phyloP scores from a whole-genome alignment of 2,888 invertebrate species.

The Rhabditoides inermis region DNA sequence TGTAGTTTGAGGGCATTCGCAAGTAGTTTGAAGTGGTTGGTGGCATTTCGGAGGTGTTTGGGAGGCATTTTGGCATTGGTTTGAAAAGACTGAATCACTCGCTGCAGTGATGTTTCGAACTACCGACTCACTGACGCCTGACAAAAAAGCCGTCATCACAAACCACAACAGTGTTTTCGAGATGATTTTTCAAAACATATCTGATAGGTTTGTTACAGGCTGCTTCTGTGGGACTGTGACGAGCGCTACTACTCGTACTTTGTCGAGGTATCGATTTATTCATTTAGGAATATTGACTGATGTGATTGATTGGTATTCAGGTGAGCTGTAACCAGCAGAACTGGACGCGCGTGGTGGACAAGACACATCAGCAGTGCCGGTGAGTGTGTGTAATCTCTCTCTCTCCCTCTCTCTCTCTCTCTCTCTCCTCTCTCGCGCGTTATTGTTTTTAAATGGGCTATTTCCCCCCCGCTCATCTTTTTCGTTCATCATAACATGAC shows the following conservation, averaged over 20 bases:
- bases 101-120: too few species aligned
- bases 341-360: constrained; percentile 70
- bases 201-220: constrained; percentile 55
- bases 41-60: too few species aligned
- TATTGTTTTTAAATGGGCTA: not conserved
- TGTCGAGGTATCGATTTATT: constrained; percentile 54
- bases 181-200: not conserved
- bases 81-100: too few species aligned
- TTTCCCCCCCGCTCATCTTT: not conserved
- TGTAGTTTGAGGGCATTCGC: too few species aligned
- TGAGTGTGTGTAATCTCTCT: constrained; percentile 32
- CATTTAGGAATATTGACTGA: too few species aligned
- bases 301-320: constrained; percentile 34
- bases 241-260: constrained; percentile 57
- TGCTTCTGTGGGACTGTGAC: constrained; percentile 88
- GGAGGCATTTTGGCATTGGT: too few species aligned
- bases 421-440: not conserved
- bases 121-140: too few species aligned
- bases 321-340: constrained; percentile 55
- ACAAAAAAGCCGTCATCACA: too few species aligned
- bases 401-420: not conserved
- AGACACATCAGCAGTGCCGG: constrained; percentile 71
- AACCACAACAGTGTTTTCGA: not conserved
- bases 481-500: not conserved
- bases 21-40: too few species aligned